A percentile compares a stretch with the other conserved stretches of the same genome.
These are phyloP conservation scores for Chaetodon trifasciatus DNA, from an alignment of 2,797 vertebrate genomes.

Conservation along the genomic window DNA sequence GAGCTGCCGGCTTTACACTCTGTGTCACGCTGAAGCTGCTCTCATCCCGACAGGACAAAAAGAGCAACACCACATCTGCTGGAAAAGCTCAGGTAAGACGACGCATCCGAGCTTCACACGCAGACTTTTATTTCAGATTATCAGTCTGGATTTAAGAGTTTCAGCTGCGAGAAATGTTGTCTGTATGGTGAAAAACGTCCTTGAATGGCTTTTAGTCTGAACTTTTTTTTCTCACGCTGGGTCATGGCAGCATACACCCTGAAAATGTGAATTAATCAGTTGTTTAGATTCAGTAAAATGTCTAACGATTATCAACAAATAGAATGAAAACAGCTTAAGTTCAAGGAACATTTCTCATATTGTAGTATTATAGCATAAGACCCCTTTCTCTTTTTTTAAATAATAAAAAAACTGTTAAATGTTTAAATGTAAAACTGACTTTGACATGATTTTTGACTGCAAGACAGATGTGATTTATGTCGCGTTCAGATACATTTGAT, in stretches of 20 bases:
- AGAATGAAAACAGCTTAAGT: background rate
- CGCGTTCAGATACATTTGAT: background rate
- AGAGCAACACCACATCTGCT: slow-evolving; percentile 12
- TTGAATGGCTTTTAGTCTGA: background rate
- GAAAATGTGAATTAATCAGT: background rate
- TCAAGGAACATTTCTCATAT: background rate
- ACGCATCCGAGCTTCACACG: background rate
- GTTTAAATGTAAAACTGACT: background rate
- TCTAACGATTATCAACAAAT: background rate
- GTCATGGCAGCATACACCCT: too few species aligned
- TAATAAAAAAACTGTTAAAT: background rate
- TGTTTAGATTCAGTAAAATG: background rate
- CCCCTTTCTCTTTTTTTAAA: background rate
- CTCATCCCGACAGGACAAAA: slow-evolving; percentile 9
- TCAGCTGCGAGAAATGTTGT: background rate
- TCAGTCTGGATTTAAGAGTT: background rate
- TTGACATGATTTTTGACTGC: background rate
- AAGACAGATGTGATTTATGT: background rate
- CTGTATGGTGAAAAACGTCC: background rate
- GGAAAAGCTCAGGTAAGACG: slow-evolving; percentile 53
- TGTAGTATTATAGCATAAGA: background rate
- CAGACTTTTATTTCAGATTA: background rate
- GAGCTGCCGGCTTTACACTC: slow-evolving; percentile 36
- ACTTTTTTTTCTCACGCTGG: background rate
- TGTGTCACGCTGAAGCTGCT: slow-evolving; percentile 40